phyloP scores from a whole-genome alignment of 1,140 invertebrate species.

The Metaphire vulgaris region DNA sequence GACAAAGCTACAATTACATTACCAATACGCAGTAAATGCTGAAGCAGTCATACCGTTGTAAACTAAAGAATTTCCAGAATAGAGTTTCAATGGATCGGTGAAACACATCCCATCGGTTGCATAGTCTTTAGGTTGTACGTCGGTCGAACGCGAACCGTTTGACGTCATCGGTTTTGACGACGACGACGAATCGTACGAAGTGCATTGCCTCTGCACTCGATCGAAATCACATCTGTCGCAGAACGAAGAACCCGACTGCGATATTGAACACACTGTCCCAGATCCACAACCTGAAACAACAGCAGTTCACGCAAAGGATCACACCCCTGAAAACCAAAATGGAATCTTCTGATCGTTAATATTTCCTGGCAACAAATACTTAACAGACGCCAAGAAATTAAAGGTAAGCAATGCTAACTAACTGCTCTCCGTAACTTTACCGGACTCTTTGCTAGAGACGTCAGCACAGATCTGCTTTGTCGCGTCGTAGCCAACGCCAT shows the following conservation, averaged over 20 bases:
- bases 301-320: neutral
- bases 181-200: neutral
- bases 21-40: too few relatives aligned
- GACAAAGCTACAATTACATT: too few relatives aligned
- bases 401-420: too few relatives aligned
- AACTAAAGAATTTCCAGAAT: conserved; percentile 34
- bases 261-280: conserved; percentile 39
- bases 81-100: conserved; percentile 37
- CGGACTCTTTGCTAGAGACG: conserved; percentile 33
- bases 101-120: conserved; percentile 34
- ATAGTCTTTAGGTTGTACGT: neutral
- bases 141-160: neutral
- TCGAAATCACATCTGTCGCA: conserved; percentile 49
- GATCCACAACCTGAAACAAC: conserved; percentile 42
- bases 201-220: conserved; percentile 12
- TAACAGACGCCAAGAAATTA: too few relatives aligned
- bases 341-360: too few relatives aligned
- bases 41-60: conserved; percentile 34
- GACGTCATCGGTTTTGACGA: neutral
- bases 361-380: too few relatives aligned
- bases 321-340: too few relatives aligned
- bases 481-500: conserved; percentile 42
- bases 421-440: too few relatives aligned
- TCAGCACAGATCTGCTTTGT: conserved; percentile 45
- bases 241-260: conserved; percentile 34